phyloP scores from a whole-genome alignment of 2,113 vertebrate genomes.

The Puntigrus tetrazona region DNA sequence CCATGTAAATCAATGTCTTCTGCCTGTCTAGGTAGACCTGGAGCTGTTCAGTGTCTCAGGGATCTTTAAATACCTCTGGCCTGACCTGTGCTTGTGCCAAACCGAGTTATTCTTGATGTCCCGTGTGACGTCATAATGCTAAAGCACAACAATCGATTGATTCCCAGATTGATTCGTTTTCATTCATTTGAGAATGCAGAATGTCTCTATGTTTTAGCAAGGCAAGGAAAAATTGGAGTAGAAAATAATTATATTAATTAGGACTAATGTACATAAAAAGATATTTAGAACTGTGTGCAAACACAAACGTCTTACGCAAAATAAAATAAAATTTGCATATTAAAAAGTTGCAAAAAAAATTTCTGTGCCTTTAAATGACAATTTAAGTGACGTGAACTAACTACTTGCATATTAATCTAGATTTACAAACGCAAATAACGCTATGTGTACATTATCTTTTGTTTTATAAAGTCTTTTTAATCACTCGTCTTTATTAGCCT shows the following conservation, averaged over 20 bases:
- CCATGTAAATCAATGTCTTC: slow-evolving; percentile 4
- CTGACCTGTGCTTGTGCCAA: not conserved
- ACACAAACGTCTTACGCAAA: too few species aligned
- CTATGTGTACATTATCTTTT: not conserved
- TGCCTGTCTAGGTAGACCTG: slow-evolving; percentile 21
- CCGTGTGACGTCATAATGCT: not conserved
- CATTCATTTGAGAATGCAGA: too few species aligned
- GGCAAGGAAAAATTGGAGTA: too few species aligned
- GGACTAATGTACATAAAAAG: not conserved
- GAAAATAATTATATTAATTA: not conserved
- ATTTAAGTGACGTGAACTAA: not conserved
- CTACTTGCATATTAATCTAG: not conserved
- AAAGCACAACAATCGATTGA: too few species aligned
- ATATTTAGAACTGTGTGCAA: too few species aligned
- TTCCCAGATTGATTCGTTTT: too few species aligned
- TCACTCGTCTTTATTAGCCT: not conserved
- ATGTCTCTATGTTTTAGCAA: not conserved
- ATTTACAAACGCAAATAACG: not conserved
- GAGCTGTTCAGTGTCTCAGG: slow-evolving; percentile 19
- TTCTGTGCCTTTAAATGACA: not conserved
- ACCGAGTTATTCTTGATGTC: not conserved
- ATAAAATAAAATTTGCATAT: too few species aligned
- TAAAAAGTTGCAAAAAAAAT: too few species aligned
- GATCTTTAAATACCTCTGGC: slow-evolving; percentile 30
- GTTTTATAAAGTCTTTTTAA: not conserved